Percentiles rank a stretch among this genome's conserved stretches.
phyloP scores from a whole-genome alignment of 1,140 invertebrate species.

The Panulirus ornatus region DNA sequence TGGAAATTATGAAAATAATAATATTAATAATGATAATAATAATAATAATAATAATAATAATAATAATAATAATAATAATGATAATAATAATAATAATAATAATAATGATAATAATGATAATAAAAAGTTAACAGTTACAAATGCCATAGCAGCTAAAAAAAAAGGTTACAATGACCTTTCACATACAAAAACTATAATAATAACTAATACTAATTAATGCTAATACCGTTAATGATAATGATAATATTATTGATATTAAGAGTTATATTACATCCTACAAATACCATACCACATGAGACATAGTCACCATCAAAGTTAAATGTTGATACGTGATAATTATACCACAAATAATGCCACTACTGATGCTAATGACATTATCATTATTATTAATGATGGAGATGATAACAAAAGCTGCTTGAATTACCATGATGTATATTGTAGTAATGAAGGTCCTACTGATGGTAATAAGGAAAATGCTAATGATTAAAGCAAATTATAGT shows the following conservation, averaged over 20 bases:
- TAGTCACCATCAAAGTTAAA: too few relatives aligned
- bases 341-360: too few relatives aligned
- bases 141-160: neutral
- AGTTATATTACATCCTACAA: neutral
- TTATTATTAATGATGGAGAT: too few relatives aligned
- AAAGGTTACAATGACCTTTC: neutral
- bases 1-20: neutral
- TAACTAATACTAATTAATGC: slow-evolving; percentile 6
- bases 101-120: slow-evolving; percentile 5
- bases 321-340: too few relatives aligned
- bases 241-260: neutral
- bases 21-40: neutral
- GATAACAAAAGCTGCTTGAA: too few relatives aligned
- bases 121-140: neutral
- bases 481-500: too few relatives aligned
- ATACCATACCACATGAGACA: neutral
- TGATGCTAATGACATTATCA: too few relatives aligned
- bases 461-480: too few relatives aligned
- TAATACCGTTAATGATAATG: neutral
- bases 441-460: too few relatives aligned
- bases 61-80: slow-evolving; percentile 13
- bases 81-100: slow-evolving; percentile 17
- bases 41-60: neutral
- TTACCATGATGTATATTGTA: too few relatives aligned
- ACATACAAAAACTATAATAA: neutral